phyloP scores from a whole-genome alignment of 2,888 invertebrate genomes.

The Mechanitis messenoides region DNA sequence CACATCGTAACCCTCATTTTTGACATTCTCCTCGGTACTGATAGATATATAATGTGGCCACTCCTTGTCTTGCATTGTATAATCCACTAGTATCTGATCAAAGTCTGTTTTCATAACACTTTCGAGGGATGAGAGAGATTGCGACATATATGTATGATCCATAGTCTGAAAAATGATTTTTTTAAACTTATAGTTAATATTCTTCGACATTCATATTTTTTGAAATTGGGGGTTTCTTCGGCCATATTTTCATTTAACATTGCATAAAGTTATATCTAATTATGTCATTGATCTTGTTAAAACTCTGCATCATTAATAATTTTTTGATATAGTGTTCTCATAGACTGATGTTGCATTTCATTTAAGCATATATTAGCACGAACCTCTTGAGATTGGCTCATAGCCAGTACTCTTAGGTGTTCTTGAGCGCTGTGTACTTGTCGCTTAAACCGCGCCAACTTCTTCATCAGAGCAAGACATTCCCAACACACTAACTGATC shows the following conservation, averaged over 20 bases:
- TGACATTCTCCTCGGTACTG: conserved; percentile 37
- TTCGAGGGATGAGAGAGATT: conserved; percentile 54
- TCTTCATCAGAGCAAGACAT: conserved; percentile 56
- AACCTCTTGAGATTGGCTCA: conserved; percentile 60
- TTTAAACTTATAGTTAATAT: not conserved
- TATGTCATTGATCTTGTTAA: too few relatives aligned
- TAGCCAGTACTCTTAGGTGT: conserved; percentile 52
- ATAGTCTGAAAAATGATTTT: conserved; percentile 38
- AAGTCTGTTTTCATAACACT: conserved; percentile 49
- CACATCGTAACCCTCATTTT: conserved; percentile 52
- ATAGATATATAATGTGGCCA: conserved; percentile 48
- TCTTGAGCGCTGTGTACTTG: conserved; percentile 66
- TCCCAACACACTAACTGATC: conserved; percentile 62
- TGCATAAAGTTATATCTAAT: too few relatives aligned
- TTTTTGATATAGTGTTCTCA: too few relatives aligned
- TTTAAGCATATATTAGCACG: not conserved
- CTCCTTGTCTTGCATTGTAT: conserved; percentile 31
- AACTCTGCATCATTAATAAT: too few relatives aligned
- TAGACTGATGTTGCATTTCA: too few relatives aligned
- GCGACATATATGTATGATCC: conserved; percentile 66
- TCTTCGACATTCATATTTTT: not conserved
- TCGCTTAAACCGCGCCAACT: conserved; percentile 53
- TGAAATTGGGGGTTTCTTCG: too few relatives aligned
- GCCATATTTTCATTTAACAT: too few relatives aligned
- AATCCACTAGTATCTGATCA: conserved; percentile 62